Percentiles rank a stretch among this genome's conserved stretches.
These are phyloP conservation scores for Chaitophorus viminalis DNA, from an alignment of 2,888 invertebrate genomes.

Conservation along the genomic window DNA sequence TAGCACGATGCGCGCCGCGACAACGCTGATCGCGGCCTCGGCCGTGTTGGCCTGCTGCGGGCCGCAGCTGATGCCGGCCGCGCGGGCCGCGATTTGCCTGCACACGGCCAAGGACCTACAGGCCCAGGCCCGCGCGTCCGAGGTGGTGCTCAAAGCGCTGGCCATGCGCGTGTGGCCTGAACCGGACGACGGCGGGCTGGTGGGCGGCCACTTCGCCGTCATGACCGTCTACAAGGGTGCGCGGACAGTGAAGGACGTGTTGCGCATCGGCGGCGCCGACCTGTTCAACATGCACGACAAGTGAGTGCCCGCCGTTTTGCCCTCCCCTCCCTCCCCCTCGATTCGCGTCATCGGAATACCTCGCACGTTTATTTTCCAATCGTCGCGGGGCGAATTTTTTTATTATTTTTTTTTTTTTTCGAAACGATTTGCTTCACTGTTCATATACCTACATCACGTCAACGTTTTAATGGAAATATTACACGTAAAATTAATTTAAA, in stretches of 20 bases:
- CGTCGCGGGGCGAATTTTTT: too few species aligned
- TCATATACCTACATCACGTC: too few species aligned
- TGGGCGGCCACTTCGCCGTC: conserved; percentile 68
- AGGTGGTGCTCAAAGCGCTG: conserved; percentile 72
- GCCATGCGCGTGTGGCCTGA: conserved; percentile 67
- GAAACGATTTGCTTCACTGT: too few species aligned
- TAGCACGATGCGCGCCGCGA: conserved; percentile 19
- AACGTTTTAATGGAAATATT: too few species aligned
- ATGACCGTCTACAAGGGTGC: conserved; percentile 73
- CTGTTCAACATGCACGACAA: conserved; percentile 73
- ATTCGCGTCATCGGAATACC: too few species aligned
- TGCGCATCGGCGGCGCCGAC: conserved; percentile 69
- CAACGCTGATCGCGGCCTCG: neutral
- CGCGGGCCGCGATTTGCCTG: conserved; percentile 41
- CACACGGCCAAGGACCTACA: conserved; percentile 66
- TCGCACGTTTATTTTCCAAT: too few species aligned
- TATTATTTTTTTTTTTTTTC: too few species aligned
- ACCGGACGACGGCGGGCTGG: conserved; percentile 62
- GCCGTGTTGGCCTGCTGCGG: conserved; percentile 46
- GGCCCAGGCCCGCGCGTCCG: conserved; percentile 71
- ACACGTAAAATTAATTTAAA: too few species aligned
- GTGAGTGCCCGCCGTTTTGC: conserved; percentile 67
- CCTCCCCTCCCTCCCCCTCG: too few species aligned
- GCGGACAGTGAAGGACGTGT: conserved; percentile 70
- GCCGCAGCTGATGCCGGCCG: conserved; percentile 64